phyloP scores from a whole-genome alignment of 2,113 vertebrate genomes.

The Nannospalax galili region DNA sequence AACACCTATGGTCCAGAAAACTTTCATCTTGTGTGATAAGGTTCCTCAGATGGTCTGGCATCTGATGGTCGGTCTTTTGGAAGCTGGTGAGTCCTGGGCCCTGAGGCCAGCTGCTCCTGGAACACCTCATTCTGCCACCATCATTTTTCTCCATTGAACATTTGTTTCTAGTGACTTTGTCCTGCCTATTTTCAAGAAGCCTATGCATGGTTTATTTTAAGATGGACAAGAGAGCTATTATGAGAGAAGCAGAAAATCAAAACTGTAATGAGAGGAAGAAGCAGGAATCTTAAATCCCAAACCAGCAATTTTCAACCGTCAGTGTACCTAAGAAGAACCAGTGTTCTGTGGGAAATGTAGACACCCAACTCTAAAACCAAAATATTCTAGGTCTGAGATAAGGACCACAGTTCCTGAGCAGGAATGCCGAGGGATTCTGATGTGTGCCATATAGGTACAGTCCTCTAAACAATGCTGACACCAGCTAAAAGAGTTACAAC shows the following conservation, averaged over 20 bases:
- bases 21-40: too few species aligned
- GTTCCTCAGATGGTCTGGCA: too few species aligned
- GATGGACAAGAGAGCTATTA: background rate
- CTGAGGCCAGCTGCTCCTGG: too few species aligned
- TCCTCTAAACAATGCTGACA: background rate
- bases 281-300: background rate
- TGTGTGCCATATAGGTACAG: background rate
- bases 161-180: background rate
- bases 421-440: background rate
- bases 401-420: background rate
- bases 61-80: too few species aligned
- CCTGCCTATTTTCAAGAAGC: background rate
- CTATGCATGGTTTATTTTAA: background rate
- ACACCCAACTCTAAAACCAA: background rate
- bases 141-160: background rate
- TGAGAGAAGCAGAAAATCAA: constrained; percentile 45
- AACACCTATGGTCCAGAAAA: too few species aligned
- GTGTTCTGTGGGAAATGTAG: background rate
- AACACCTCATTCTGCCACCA: too few species aligned
- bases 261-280: background rate
- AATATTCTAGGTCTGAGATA: background rate
- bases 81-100: too few species aligned
- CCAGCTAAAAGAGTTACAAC: background rate
- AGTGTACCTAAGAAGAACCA: background rate
- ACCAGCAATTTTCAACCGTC: constrained; percentile 4